Base-by-base conservation (phyloP, 2,888 invertebrate species). In the Cantharis flavilabris region DNA sequence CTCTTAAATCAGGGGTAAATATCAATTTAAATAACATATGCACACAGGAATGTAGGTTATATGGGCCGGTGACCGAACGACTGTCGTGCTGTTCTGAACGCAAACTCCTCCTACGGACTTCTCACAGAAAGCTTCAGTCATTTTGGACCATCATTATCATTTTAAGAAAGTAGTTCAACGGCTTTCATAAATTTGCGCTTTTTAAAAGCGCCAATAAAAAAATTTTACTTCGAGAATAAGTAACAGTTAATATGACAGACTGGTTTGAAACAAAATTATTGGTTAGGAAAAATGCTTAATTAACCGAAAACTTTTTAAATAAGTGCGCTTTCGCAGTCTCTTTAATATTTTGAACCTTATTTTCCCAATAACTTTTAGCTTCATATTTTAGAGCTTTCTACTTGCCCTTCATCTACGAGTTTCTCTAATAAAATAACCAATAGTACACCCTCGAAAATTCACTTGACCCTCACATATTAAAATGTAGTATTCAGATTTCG, bases 31-130 rank as follows among this genome's bases (percentile, higher is more conserved):
- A 77, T 80, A 83, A 80, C 83, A 84, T 83, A 80, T 84, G 83
- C 79, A 79, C 81, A 28, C 30, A 75, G 78, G 80, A 82, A 82
- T 82, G 81, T 83, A 80, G 83, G 82, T 82, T 82, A 82, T 76
- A 80, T 79, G 80, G 83, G 83, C 82, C 83, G 83, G 83, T 83
- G 83, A 84, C 83, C 83, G 83, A 76, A 78, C 81, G 82, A 81
- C 80, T 82, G 83, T 80, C 81, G 82, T 82, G 81, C 78, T 80
- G 82, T 81, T 81, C 82, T 83, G 83, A 82, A 83, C 81, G 83
- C 81, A 80, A 82, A 83, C 82, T 82, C 82, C 82, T 81, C 81
- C 83, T 71, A 78, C 78, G 72, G 81, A 77, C 81, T 79, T 74
- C 78, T 73, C 76, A 76, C 74, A 73, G 74, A 30, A 64, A 72